Evolutionary conservation across 2,113 vertebrate genomes (phyloP).

Genomic region (Neolamprologus variostigma): DNA sequence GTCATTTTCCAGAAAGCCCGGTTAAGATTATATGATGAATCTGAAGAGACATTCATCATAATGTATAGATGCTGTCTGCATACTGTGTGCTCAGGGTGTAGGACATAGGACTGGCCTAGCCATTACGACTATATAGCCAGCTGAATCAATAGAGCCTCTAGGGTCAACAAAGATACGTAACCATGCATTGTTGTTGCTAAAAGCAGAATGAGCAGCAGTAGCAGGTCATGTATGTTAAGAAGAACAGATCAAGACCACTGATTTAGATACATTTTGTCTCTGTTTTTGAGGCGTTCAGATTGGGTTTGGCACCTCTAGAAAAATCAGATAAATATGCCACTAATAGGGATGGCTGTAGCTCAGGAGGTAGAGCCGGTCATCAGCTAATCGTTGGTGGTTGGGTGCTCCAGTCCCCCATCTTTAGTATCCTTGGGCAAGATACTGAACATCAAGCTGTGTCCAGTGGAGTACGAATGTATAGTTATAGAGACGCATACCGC

Average conservation of each 20-base stretch:
- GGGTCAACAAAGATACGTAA: constrained; percentile 22
- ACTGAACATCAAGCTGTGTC: background rate
- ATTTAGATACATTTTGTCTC: background rate
- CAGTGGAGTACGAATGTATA: background rate
- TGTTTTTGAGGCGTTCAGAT: background rate
- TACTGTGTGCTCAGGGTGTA: background rate
- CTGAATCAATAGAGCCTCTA: constrained; percentile 54
- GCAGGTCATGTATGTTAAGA: constrained; percentile 7
- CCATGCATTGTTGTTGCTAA: constrained; percentile 46
- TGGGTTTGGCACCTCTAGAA: background rate
- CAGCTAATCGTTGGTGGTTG: background rate
- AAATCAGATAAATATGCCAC: background rate
- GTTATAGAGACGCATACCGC: background rate
- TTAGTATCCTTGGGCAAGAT: background rate
- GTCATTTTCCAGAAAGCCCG: background rate
- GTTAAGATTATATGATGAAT: background rate
- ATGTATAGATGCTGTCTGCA: constrained; percentile 14
- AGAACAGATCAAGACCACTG: background rate
- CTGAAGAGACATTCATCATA: background rate
- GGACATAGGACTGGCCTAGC: constrained; percentile 2
- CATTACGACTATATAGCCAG: constrained; percentile 28
- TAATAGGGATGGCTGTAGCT: background rate
- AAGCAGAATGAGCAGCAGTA: constrained; percentile 26
- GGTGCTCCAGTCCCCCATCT: background rate
- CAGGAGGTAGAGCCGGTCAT: background rate